Base-by-base conservation (phyloP, 2,797 vertebrate species). In the Capromys pilorides region DNA sequence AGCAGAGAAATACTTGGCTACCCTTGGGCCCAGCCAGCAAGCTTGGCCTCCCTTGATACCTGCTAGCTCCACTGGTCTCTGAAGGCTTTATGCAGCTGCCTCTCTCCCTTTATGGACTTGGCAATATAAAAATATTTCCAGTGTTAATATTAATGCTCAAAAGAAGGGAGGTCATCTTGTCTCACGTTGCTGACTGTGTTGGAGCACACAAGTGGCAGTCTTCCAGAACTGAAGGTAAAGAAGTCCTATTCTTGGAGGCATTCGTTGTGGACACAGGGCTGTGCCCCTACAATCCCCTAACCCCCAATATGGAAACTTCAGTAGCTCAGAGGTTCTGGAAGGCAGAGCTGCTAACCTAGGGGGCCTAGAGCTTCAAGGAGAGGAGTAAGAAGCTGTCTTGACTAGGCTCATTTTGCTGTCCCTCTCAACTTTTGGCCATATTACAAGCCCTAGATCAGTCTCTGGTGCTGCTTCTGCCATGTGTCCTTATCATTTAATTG, bases 51-150 rank as follows among this genome's bases (percentile, higher is more conserved):
- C 73, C 62, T 61, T 83, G 19, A 69, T 85, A n/a, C 71, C 39
- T 82, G 82, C 82, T 93, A 77, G 28, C 36, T 59, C n/a, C 12
- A 22, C 57, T 75, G 26, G 57, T 57, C 18, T 71, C 49, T 26
- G 51, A 54, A 57, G 51, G 41, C 33, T 78, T 66, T 89, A 39
- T 71, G 54, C 31, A 66, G 49, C 89, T 89, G 12, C 22, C 18
- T 11, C 51, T 36, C 41, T 71, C 33, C 61, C 62, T 6, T 79
- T 89, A 78, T n/a, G 26, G 67, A 71, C 71, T 91, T 92, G 73
- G 61, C 36, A 81, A 41, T 91, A 84, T 91, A 94, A 89, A 92
- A 95, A 71, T 88, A 84, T 80, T 93, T 67, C 88, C 64, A 90
- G 79, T 12, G 36, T 88, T 71, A 89, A 67, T 95, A 83, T 81